Percentiles rank a stretch among this genome's conserved stretches.
Conservation (phyloP, 2,113 vertebrate species). For the Oryzias melastigma region DNA sequence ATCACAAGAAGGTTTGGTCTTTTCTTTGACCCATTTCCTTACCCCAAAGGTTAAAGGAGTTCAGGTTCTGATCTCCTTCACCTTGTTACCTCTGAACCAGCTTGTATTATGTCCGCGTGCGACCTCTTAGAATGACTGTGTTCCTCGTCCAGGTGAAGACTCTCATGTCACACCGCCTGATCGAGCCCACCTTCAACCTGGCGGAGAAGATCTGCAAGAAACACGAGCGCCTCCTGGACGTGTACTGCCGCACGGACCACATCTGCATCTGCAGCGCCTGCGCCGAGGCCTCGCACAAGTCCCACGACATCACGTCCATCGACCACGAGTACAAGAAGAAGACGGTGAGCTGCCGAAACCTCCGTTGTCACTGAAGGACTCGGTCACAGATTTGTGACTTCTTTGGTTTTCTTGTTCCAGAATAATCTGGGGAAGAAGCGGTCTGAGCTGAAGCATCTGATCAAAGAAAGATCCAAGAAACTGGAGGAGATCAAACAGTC, state of each 20-base stretch:
- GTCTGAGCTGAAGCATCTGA: conserved; percentile 76
- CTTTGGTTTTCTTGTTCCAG: conserved; percentile 41
- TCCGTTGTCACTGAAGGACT: too few species aligned
- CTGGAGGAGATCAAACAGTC: conserved; percentile 80
- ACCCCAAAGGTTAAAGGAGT: not conserved
- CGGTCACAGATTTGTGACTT: not conserved
- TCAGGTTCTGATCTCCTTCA: too few species aligned
- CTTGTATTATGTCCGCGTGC: not conserved
- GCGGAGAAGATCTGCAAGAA: conserved; percentile 78
- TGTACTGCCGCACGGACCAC: conserved; percentile 84
- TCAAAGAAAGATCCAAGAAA: conserved; percentile 78
- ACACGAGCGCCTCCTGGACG: conserved; percentile 81
- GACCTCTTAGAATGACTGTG: fast-evolving
- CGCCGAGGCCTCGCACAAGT: conserved; percentile 72
- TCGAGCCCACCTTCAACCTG: conserved; percentile 77
- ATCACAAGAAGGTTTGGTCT: conserved; percentile 73
- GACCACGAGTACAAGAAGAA: conserved; percentile 80
- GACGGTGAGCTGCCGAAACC: conserved; percentile 69
- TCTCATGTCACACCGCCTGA: conserved; percentile 73
- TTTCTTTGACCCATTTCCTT: not conserved
- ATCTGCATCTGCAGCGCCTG: conserved; percentile 82
- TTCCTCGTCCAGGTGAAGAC: conserved; percentile 56
- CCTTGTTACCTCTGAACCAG: not conserved
- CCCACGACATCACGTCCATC: conserved; percentile 74
- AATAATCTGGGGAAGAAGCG: conserved; percentile 68